Percentiles rank a stretch among this genome's conserved stretches.
Conservation (phyloP, 92 coral and sea anemone genomes). For the Parazoanthus atlanticus region DNA sequence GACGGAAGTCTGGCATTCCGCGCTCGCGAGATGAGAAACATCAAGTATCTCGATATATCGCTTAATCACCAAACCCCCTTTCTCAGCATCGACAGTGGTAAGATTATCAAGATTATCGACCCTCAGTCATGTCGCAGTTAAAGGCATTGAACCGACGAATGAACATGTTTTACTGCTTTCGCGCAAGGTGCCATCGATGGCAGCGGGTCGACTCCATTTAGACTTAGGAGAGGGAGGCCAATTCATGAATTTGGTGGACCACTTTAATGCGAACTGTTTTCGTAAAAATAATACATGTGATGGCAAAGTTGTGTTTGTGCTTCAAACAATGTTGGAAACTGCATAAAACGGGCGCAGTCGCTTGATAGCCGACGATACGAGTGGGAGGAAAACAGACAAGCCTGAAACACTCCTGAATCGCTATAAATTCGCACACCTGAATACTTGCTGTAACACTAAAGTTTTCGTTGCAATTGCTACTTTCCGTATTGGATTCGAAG, state of each 20-base stretch:
- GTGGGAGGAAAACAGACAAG: too few species aligned
- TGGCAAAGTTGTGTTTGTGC: neutral
- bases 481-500: too few species aligned
- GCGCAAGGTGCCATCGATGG: neutral
- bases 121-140: neutral
- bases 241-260: neutral
- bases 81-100: neutral
- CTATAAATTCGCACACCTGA: too few species aligned
- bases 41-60: neutral
- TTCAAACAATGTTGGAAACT: too few species aligned
- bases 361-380: too few species aligned
- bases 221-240: neutral
- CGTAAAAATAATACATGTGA: neutral
- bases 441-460: too few species aligned
- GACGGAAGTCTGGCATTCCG: neutral
- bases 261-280: neutral
- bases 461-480: too few species aligned
- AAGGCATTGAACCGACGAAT: neutral
- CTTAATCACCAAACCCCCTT: neutral
- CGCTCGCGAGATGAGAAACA: neutral
- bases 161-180: neutral
- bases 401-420: too few species aligned
- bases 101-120: neutral
- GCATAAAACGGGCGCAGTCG: too few species aligned
- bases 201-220: neutral